Evolutionary conservation across 2,797 vertebrate species (phyloP), one percentile per base, ranked within the genome.

Genomic region (Garrulus glandarius): DNA sequence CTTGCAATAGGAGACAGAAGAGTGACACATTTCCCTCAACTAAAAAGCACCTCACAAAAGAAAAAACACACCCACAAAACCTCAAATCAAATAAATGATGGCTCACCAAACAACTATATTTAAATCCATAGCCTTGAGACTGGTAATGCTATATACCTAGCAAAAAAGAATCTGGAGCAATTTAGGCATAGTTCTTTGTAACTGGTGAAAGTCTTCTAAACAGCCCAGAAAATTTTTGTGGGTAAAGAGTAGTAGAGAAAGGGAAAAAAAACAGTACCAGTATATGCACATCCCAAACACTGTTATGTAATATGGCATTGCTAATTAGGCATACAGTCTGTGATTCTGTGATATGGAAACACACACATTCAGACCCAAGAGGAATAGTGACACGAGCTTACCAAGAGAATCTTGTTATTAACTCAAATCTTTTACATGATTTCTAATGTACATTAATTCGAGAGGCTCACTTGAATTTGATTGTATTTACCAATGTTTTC

Each of bases 311-410:
- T 30, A 44, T 1, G 5, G 23, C 4, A 2, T 27, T 52, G 11
- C 7, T 89, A 75, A 68, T 56, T 39, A 63, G 36, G 12, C 36
- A 29, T 20, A 17, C 13, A 49, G 14, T 50, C 23, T 30, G 32
- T 32, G 27, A 61, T 61, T 55, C 55, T 43, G 32, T 30, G 20
- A 12, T 61, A 79, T 16, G 6, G 46, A 61, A 79, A 56, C 10
- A 10, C 4, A 4, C 6, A 13, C 0, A 0, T 37, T 57, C 29
- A 43, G 15, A 59, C 13, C 16, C 7, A 0, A 68, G 16, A 49
- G 6, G 15, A 13, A 15, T 6, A 67, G 32, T 4, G 29, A n/a
- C 4, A 68, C 43, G 34, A 82, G 15, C 32, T 83, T 74, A 64
- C 10, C 16, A 50, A 19, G 4, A 60, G 8, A 61, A 47, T 5